These are phyloP conservation scores for Esox lucius DNA, from an alignment of 2,797 vertebrate genomes.

Conservation along the genomic window DNA sequence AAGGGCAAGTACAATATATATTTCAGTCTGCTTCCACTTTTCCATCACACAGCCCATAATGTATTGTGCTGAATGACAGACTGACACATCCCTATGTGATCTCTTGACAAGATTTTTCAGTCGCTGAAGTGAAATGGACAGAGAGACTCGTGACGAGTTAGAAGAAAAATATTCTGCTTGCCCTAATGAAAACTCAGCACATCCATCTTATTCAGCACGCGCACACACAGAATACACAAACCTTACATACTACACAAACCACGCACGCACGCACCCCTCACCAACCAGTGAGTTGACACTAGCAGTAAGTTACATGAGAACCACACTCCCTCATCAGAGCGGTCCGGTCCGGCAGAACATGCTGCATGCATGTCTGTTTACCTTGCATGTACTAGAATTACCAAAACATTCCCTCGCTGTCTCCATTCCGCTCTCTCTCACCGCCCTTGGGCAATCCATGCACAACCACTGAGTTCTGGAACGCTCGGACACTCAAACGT, in stretches of 20 bases:
- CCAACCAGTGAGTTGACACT: slow-evolving; percentile 8
- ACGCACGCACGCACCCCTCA: slow-evolving; percentile 7
- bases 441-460: not conserved
- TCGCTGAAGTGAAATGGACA: slow-evolving; percentile 4
- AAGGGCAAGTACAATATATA: not conserved
- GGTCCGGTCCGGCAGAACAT: not conserved
- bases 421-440: not conserved
- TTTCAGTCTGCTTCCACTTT: not conserved
- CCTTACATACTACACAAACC: not conserved
- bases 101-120: not conserved
- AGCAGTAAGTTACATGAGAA: slow-evolving; percentile 10
- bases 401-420: not conserved
- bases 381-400: not conserved
- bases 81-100: not conserved
- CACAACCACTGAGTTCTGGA: no score
- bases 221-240: not conserved
- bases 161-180: not conserved
- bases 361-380: not conserved
- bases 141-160: not conserved
- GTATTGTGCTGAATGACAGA: slow-evolving; percentile 1
- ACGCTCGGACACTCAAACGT: no score
- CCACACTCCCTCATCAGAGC: not conserved
- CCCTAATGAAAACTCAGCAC: not conserved
- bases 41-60: not conserved
- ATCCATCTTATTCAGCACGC: not conserved